Evolutionary conservation across 2,113 vertebrate genomes (phyloP).

Genomic region (Trichomycterus rosablanca): DNA sequence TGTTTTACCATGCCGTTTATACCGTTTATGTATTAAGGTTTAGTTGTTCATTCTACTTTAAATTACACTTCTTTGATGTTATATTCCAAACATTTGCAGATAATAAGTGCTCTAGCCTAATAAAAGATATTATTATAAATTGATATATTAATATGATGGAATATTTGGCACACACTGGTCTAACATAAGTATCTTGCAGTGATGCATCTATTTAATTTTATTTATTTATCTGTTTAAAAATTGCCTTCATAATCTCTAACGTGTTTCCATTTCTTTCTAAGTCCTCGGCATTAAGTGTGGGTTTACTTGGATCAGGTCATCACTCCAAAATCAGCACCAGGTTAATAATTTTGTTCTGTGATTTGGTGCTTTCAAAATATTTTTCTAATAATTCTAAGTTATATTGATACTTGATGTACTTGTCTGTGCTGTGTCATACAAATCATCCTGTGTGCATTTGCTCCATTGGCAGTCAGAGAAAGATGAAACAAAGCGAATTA

Average conservation of each 20-base stretch:
- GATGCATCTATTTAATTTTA: no score
- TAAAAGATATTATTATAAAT: not conserved
- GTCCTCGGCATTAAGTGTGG: slow-evolving; percentile 50
- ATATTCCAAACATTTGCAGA: no score
- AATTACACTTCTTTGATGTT: no score
- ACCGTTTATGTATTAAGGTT: no score
- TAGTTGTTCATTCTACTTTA: no score
- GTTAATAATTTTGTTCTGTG: slow-evolving; percentile 48
- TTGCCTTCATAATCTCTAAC: not conserved
- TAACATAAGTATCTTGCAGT: no score
- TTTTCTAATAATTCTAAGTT: not conserved
- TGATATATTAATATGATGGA: no score
- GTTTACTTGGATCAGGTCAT: slow-evolving; percentile 44
- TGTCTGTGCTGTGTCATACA: not conserved
- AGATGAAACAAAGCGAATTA: slow-evolving; percentile 42
- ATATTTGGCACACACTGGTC: no score
- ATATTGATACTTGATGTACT: not conserved
- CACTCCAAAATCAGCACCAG: slow-evolving; percentile 52
- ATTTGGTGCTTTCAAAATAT: not conserved
- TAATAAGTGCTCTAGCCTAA: not conserved
- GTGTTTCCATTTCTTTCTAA: slow-evolving; percentile 30
- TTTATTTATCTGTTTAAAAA: no score
- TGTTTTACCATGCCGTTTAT: no score
- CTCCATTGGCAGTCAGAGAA: slow-evolving; percentile 28
- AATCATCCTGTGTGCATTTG: slow-evolving; percentile 29